Evolutionary conservation across 2,797 vertebrate genomes (phyloP).

Genomic region (Sylvilagus floridanus): DNA sequence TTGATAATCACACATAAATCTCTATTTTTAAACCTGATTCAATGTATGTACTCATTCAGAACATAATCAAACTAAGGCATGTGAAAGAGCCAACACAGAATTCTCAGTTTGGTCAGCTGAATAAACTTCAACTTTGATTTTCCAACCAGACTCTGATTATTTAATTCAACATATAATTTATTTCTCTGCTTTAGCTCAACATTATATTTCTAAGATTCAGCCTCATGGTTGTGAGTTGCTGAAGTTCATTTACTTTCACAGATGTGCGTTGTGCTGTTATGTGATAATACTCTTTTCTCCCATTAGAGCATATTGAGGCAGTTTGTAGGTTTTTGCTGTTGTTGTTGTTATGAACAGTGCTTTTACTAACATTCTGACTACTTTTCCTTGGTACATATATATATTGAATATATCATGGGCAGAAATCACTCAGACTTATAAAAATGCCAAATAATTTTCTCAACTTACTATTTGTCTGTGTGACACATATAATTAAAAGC

Average conservation of each 20-base stretch:
- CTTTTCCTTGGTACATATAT: neutral
- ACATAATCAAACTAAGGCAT: too few relatives aligned
- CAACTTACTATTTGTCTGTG: neutral
- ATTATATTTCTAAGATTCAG: neutral
- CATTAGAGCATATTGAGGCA: neutral
- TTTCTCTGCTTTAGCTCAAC: neutral
- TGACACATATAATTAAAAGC: neutral
- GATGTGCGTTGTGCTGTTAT: neutral
- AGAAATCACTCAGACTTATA: neutral
- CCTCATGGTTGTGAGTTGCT: neutral
- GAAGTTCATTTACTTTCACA: neutral
- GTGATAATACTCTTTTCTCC: neutral
- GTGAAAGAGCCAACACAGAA: too few relatives aligned
- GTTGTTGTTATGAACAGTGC: neutral
- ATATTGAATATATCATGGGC: neutral
- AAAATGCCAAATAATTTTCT: neutral
- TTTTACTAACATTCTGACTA: neutral
- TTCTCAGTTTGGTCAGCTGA: too few relatives aligned
- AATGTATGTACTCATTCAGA: too few relatives aligned
- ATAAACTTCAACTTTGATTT: too few relatives aligned
- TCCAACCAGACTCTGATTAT: too few relatives aligned
- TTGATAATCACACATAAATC: too few relatives aligned
- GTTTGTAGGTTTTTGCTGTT: neutral
- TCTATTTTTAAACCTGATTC: too few relatives aligned
- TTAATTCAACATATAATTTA: neutral